These are phyloP conservation scores for Eupsittula cactorum DNA, from an alignment of 2,113 vertebrate species.

Conservation along the genomic window DNA sequence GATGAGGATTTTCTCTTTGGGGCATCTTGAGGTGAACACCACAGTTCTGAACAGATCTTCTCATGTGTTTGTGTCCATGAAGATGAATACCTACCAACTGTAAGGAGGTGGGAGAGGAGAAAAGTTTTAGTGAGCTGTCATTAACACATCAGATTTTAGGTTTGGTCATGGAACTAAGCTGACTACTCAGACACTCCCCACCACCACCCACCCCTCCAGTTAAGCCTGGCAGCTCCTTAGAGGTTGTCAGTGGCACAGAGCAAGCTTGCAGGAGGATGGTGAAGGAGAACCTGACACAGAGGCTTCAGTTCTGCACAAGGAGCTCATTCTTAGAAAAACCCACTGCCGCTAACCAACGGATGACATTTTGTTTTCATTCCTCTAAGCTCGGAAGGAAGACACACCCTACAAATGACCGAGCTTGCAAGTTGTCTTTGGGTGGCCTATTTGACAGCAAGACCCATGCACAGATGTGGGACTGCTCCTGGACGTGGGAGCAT, in stretches of 20 bases:
- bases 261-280: background rate
- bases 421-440: background rate
- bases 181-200: background rate
- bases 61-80: background rate
- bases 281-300: background rate
- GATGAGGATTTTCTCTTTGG: background rate
- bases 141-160: background rate
- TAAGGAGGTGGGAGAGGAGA: background rate
- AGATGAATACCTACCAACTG: background rate
- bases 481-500: accelerated
- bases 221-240: background rate
- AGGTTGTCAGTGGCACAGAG: background rate
- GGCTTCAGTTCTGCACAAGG: background rate
- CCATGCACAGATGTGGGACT: accelerated
- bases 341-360: accelerated
- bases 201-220: no score
- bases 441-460: accelerated
- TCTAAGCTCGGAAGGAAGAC: background rate
- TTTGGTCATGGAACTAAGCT: background rate
- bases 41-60: background rate
- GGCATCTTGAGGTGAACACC: slow-evolving; percentile 28
- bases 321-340: background rate
- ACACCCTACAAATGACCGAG: accelerated
- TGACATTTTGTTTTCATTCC: background rate
- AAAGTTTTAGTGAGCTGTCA: background rate